These are phyloP conservation scores for Augochlorella aurata DNA, from an alignment of 2,888 invertebrate genomes.

Conservation along the genomic window DNA sequence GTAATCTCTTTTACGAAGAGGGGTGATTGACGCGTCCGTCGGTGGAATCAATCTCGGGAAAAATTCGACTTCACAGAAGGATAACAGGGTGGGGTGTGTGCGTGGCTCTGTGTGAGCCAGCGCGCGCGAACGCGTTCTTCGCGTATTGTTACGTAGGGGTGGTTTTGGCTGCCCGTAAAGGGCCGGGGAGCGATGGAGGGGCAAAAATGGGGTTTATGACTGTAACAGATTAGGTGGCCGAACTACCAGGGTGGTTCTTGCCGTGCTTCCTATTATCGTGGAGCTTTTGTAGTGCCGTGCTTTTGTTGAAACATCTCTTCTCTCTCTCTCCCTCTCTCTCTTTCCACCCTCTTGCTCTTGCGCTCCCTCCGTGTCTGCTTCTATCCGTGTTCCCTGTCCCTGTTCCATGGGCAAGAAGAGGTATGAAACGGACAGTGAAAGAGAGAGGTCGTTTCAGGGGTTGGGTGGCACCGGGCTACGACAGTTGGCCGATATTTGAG, in stretches of 20 bases:
- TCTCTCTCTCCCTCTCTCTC: slow-evolving; percentile 32
- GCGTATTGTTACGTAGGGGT: slow-evolving; percentile 45
- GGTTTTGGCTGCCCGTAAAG: slow-evolving; percentile 59
- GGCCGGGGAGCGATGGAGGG: slow-evolving; percentile 58
- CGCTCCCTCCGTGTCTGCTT: not conserved
- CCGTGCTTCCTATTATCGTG: slow-evolving; percentile 68
- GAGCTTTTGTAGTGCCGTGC: slow-evolving; percentile 69
- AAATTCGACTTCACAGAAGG: slow-evolving; percentile 40
- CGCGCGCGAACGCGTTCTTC: not conserved
- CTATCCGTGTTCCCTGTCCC: slow-evolving; percentile 19
- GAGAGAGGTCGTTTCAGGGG: slow-evolving; percentile 61
- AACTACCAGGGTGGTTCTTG: slow-evolving; percentile 71
- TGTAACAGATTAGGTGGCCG: slow-evolving; percentile 80
- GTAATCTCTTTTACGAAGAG: slow-evolving; percentile 29
- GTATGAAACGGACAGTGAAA: slow-evolving; percentile 65
- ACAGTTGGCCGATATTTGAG: slow-evolving; percentile 81
- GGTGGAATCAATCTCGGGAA: slow-evolving; percentile 50
- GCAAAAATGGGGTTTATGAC: slow-evolving; percentile 80
- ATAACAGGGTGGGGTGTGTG: slow-evolving; percentile 15
- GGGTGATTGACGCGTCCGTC: slow-evolving; percentile 32
- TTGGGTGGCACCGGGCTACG: slow-evolving; percentile 70
- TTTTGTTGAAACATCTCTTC: slow-evolving; percentile 61
- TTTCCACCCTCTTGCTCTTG: slow-evolving; percentile 14
- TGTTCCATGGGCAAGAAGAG: slow-evolving; percentile 52
- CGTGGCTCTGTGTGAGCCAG: not conserved